Evolutionary conservation across 2,797 vertebrate species (phyloP), one percentile per base, ranked within the genome.

Genomic region (Gymnoscopelus microlampas): DNA sequence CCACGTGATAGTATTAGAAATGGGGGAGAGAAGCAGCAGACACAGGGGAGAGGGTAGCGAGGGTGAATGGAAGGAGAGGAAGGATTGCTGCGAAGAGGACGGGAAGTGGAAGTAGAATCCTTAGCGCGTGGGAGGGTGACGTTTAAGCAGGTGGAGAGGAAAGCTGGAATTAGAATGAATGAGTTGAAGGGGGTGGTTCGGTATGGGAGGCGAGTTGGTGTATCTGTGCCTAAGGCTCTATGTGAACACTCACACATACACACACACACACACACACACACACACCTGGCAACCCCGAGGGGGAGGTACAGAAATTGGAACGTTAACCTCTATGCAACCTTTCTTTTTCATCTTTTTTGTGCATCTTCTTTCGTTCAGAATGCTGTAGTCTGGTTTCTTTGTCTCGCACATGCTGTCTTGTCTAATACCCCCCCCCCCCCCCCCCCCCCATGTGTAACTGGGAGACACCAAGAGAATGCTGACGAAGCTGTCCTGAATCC

Each of bases 261-360:
- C 55, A 14, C 26, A 57, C 39, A 55, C 78, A 78, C 76, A 84
- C 85, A 14, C 55, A 57, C 55, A 14, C 26, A 57, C 39, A 55
- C 78, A 78, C 76, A 84, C 85, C 84, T 85, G 85, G 69, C 11
- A 66, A 81, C 74, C 82, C 79, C 0, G 55, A 79, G 80, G 73
- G 83, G 74, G 56, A 11, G 54, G 11, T 60, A 63, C 48, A 65
- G 54, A 71, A 81, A 87, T 77, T 77, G 81, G 51, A 83, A 82
- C 60, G 47, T 39, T 69, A 66, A 83, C 82, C 80, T 64, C 61
- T 32, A n/a, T 19, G 5, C 78, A 77, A 66, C 74, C 65, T 76
- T 68, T 79, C 14, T 68, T 60, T 67, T 56, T 44, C 51, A 49
- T 11, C 13, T 14, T 13, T 19, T 55, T 35, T 5, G 15, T 63